Evolutionary conservation across 2,797 vertebrate genomes (phyloP).

Genomic region (Numenius phaeopus): DNA sequence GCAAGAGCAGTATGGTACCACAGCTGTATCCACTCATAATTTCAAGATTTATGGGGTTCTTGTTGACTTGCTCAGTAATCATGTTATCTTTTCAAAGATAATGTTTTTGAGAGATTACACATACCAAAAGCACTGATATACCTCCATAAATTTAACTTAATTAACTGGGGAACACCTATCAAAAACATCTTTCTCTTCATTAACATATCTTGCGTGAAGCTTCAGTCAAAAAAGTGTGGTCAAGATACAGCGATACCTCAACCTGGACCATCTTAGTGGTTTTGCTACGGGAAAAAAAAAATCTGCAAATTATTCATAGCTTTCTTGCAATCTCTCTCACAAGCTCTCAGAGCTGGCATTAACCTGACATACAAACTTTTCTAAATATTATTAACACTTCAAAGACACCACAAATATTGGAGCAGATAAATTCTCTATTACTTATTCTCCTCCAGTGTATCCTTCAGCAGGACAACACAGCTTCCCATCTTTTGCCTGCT

Average conservation of each 20-base stretch:
- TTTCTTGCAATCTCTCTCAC: background rate
- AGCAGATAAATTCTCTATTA: background rate
- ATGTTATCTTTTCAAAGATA: background rate
- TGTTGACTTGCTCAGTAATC: background rate
- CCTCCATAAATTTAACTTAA: background rate
- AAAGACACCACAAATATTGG: slow-evolving; percentile 26
- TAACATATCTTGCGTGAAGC: background rate
- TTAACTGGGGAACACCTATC: background rate
- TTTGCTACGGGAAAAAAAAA: background rate
- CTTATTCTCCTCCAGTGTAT: background rate
- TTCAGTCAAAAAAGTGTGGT: background rate
- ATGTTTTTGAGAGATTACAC: background rate
- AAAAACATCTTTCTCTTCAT: background rate
- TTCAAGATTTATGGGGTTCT: background rate
- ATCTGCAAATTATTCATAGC: background rate
- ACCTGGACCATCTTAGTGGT: background rate
- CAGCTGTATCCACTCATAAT: background rate
- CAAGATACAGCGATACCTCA: background rate
- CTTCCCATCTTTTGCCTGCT: background rate
- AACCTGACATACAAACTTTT: background rate
- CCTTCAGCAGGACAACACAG: background rate
- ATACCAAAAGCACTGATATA: background rate
- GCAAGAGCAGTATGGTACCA: background rate
- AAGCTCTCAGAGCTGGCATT: background rate
- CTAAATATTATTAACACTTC: slow-evolving; percentile 25